A percentile compares a stretch with the other conserved stretches of the same genome.
These are phyloP conservation scores for Rhorus exstirpatorius DNA, from an alignment of 2,888 invertebrate species.

Conservation along the genomic window DNA sequence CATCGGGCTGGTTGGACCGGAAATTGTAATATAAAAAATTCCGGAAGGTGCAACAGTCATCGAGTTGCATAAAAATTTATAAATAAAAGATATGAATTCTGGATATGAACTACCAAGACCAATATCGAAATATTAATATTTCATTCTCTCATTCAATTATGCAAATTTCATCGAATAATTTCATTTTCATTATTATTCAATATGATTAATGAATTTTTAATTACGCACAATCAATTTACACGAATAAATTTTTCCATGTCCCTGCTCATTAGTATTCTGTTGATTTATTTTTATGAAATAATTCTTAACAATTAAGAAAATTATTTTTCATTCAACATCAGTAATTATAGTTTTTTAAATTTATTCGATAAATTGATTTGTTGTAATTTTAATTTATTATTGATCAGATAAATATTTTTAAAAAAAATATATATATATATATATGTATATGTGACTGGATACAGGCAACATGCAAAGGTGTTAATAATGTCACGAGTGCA, in stretches of 20 bases:
- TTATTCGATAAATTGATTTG: too few relatives aligned
- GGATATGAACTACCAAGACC: conserved; percentile 27
- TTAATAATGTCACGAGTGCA: conserved; percentile 63
- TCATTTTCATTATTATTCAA: too few relatives aligned
- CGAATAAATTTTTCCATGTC: too few relatives aligned
- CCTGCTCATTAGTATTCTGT: too few relatives aligned
- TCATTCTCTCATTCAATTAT: neutral
- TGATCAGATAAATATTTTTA: neutral
- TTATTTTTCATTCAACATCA: too few relatives aligned
- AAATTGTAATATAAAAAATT: conserved; percentile 55
- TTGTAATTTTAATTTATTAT: conserved; percentile 3
- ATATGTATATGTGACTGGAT: neutral
- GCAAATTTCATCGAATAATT: too few relatives aligned
- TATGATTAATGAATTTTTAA: too few relatives aligned
- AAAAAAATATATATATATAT: conserved; percentile 4
- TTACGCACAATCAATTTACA: too few relatives aligned
- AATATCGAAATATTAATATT: neutral
- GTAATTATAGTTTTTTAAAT: too few relatives aligned
- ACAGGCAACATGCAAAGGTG: conserved; percentile 32
- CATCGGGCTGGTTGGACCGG: conserved; percentile 17
- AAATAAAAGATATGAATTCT: conserved; percentile 46
- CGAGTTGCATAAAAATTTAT: conserved; percentile 27
- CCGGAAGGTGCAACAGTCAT: conserved; percentile 18
- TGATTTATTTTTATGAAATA: too few relatives aligned
- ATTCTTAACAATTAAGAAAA: too few relatives aligned